Conservation (phyloP, 2,888 invertebrate species). For the Lasioglossum vierecki region DNA sequence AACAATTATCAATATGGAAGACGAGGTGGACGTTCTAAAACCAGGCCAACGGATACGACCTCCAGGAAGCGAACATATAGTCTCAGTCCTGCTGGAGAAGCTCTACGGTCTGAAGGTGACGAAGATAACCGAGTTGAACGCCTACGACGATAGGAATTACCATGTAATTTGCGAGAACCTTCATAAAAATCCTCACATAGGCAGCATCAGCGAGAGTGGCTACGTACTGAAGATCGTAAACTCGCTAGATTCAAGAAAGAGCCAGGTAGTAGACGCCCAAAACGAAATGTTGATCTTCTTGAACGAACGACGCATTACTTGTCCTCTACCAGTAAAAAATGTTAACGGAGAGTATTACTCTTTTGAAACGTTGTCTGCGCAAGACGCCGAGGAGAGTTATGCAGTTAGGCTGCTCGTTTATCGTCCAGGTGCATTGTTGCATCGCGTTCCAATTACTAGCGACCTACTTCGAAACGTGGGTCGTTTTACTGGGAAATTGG, state of each 20-base stretch:
- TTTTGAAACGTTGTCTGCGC: constrained; percentile 83
- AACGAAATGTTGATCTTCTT: constrained; percentile 90
- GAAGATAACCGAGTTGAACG: constrained; percentile 87
- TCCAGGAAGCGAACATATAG: constrained; percentile 85
- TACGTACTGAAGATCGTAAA: constrained; percentile 94
- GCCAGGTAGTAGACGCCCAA: constrained; percentile 89
- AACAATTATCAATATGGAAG: constrained; percentile 25
- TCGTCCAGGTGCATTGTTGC: constrained; percentile 89
- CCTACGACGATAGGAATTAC: constrained; percentile 93
- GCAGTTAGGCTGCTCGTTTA: constrained; percentile 91
- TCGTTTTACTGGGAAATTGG: constrained; percentile 89
- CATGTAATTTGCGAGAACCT: constrained; percentile 87
- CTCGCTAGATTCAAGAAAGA: constrained; percentile 90
- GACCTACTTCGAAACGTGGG: constrained; percentile 90
- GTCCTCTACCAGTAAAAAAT: constrained; percentile 90
- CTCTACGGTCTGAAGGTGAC: constrained; percentile 88
- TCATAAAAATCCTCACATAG: constrained; percentile 87
- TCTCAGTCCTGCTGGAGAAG: constrained; percentile 85
- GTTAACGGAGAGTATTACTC: constrained; percentile 88
- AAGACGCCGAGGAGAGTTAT: constrained; percentile 84
- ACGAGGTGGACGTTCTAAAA: constrained; percentile 76
- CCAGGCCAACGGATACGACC: constrained; percentile 87
- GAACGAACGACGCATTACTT: constrained; percentile 87
- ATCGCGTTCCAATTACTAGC: constrained; percentile 86
- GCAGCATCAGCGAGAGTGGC: constrained; percentile 86